phyloP scores from a whole-genome alignment of 2,797 vertebrate species.

The Pipistrellus nathusii region DNA sequence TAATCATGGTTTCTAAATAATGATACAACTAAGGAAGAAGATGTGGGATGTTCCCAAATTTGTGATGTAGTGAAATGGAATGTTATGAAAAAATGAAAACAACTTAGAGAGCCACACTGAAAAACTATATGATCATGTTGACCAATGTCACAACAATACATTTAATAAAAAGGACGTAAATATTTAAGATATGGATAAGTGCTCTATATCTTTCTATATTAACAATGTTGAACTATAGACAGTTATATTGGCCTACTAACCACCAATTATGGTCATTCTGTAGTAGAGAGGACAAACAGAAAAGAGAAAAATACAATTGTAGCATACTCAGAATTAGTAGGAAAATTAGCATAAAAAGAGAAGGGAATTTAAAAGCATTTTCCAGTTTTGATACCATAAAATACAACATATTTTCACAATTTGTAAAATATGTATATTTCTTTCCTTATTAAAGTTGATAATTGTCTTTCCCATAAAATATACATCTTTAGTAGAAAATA shows the following conservation, averaged over 20 bases:
- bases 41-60: neutral
- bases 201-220: neutral
- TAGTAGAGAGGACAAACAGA: neutral
- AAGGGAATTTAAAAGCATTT: neutral
- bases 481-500: neutral
- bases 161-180: neutral
- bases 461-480: neutral
- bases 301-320: neutral
- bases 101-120: neutral
- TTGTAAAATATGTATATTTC: neutral
- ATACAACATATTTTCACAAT: neutral
- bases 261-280: neutral
- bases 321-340: neutral
- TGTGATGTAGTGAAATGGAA: neutral
- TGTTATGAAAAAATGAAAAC: neutral
- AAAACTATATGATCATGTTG: too few relatives aligned
- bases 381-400: neutral
- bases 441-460: neutral
- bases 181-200: neutral
- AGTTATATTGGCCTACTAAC: neutral
- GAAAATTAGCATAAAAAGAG: neutral
- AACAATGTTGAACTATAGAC: fast-evolving
- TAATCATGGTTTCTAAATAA: neutral
- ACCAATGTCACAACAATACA: too few relatives aligned
- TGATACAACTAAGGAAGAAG: neutral